Percentiles rank a stretch among this genome's conserved stretches.
Evolutionary conservation across 2,113 vertebrate species (phyloP).

Genomic region (Forbesichthys papilliferus): DNA sequence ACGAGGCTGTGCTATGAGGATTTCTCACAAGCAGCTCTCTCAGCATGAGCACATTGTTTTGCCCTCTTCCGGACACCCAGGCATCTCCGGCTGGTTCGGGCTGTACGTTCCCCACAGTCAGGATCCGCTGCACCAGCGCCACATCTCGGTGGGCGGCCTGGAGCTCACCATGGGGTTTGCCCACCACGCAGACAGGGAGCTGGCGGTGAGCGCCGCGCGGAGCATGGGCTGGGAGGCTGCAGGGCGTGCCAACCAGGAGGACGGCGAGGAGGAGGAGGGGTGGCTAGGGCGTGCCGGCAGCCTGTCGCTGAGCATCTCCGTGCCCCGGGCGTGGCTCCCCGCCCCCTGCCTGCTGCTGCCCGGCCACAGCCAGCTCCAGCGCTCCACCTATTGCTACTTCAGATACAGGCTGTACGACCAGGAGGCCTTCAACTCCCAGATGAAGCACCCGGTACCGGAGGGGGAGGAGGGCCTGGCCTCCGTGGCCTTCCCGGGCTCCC

Average conservation of each 20-base stretch:
- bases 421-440: slow-evolving; percentile 81
- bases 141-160: slow-evolving; percentile 82
- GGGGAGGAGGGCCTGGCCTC: slow-evolving; percentile 63
- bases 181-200: slow-evolving; percentile 82
- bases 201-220: slow-evolving; percentile 80
- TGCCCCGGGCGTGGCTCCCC: slow-evolving; percentile 87
- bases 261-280: slow-evolving; percentile 17
- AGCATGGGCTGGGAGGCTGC: slow-evolving; percentile 80
- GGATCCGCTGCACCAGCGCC: slow-evolving; percentile 43
- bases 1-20: background rate
- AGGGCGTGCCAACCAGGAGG: slow-evolving; percentile 40
- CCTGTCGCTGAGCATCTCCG: slow-evolving; percentile 74
- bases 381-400: slow-evolving; percentile 86
- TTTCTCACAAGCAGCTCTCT: background rate
- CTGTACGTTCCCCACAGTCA: slow-evolving; percentile 68
- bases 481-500: slow-evolving; percentile 77
- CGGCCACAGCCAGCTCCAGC: slow-evolving; percentile 75
- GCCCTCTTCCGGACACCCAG: slow-evolving; percentile 60
- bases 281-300: slow-evolving; percentile 31
- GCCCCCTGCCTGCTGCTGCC: slow-evolving; percentile 81
- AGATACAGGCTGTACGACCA: slow-evolving; percentile 87
- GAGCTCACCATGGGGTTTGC: slow-evolving; percentile 85
- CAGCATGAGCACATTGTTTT: background rate
- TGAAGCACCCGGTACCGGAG: slow-evolving; percentile 74
- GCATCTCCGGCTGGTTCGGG: slow-evolving; percentile 91